These are phyloP conservation scores for Plebejus argus DNA, from an alignment of 2,888 invertebrate genomes.

Conservation along the genomic window DNA sequence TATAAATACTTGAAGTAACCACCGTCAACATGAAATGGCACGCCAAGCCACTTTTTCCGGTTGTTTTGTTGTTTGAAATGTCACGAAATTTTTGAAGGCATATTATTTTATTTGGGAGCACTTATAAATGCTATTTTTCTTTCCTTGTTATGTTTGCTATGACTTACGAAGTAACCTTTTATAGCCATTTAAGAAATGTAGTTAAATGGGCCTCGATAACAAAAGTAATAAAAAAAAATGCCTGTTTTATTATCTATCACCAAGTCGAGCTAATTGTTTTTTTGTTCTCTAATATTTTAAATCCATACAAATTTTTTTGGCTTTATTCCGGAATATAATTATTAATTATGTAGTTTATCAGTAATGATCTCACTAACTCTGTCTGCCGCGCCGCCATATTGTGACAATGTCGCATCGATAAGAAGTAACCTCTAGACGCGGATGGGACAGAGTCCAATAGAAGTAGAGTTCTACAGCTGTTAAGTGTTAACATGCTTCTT, in stretches of 20 bases:
- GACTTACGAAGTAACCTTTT: too few relatives aligned
- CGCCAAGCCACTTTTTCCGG: not conserved
- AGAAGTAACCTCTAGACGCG: conserved; percentile 9
- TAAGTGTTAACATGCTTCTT: not conserved
- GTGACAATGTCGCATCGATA: not conserved
- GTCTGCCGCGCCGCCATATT: conserved; percentile 6
- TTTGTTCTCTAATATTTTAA: not conserved
- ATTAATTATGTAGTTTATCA: not conserved
- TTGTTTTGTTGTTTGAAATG: not conserved
- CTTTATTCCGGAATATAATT: too few relatives aligned
- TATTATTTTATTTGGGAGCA: not conserved
- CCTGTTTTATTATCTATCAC: too few relatives aligned
- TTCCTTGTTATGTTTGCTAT: not conserved
- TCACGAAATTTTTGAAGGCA: not conserved
- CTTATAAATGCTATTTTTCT: not conserved
- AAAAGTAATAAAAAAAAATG: too few relatives aligned
- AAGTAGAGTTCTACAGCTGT: not conserved
- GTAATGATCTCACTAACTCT: not conserved
- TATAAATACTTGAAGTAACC: not conserved
- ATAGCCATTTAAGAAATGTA: too few relatives aligned
- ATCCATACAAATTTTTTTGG: not conserved
- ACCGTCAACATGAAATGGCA: not conserved
- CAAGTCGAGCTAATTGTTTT: too few relatives aligned
- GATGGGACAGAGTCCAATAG: conserved; percentile 10
- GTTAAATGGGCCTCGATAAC: too few relatives aligned